A percentile compares a stretch with the other conserved stretches of the same genome.
Conservation (phyloP, 2,888 invertebrate species). For the Agonopterix heracliana region DNA sequence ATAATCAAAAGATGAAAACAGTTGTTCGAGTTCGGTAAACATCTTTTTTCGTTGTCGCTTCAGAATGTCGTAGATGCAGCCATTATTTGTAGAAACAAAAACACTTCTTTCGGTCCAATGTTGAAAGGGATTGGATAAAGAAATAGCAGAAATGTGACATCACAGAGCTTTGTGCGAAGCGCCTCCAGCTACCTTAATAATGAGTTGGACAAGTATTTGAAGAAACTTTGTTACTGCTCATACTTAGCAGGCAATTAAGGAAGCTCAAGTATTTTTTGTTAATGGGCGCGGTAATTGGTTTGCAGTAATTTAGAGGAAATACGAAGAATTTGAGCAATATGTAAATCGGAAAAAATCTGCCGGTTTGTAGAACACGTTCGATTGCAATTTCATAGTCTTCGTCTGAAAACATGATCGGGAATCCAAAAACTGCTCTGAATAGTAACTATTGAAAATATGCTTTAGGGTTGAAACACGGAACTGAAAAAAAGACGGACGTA, state of each 20-base stretch:
- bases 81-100: slow-evolving; percentile 13
- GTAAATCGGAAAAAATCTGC: no score
- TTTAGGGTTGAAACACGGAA: no score
- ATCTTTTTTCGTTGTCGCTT: slow-evolving; percentile 20
- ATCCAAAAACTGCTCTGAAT: no score
- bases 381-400: no score
- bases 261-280: slow-evolving; percentile 35
- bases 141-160: background rate
- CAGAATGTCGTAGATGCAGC: slow-evolving; percentile 15
- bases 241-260: slow-evolving; percentile 42
- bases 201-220: slow-evolving; percentile 41
- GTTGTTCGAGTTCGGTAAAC: slow-evolving; percentile 26
- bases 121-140: no score
- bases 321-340: no score
- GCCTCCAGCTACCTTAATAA: slow-evolving; percentile 34
- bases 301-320: background rate
- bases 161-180: slow-evolving; percentile 27
- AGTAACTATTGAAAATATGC: no score
- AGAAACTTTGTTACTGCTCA: slow-evolving; percentile 37
- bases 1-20: slow-evolving; percentile 13
- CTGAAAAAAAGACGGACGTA: no score
- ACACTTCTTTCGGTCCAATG: slow-evolving; percentile 19
- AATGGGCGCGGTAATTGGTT: slow-evolving; percentile 30
- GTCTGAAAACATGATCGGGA: no score
- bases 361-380: no score